These are phyloP conservation scores for Poeciliopsis infans DNA, from an alignment of 2,797 vertebrate species.

Conservation along the genomic window DNA sequence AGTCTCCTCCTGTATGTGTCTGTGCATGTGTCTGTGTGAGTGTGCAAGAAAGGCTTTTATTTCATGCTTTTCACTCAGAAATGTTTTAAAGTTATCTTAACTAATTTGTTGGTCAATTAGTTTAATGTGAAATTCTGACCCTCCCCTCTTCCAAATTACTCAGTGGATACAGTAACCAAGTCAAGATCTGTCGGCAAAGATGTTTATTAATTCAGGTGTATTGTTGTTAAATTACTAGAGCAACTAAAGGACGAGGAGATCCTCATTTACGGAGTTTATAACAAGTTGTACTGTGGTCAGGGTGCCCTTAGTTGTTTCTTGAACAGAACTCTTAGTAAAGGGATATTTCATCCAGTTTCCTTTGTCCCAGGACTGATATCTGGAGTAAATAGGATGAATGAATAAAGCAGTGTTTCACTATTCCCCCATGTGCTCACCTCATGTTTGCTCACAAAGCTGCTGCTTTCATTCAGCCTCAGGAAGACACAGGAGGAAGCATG, in stretches of 20 bases:
- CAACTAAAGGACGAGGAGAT: not conserved
- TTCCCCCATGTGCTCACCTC: conserved; percentile 71
- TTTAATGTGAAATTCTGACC: not conserved
- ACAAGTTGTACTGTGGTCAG: not conserved
- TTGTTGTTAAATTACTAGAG: not conserved
- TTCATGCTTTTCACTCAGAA: conserved; percentile 23
- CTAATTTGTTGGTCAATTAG: not conserved
- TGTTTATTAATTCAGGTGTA: not conserved
- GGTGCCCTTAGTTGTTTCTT: not conserved
- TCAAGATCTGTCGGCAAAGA: not conserved
- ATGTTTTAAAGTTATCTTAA: not conserved
- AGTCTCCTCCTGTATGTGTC: conserved; percentile 80
- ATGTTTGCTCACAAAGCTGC: conserved; percentile 45
- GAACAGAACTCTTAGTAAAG: not conserved
- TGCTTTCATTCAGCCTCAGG: conserved; percentile 34
- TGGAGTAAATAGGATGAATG: conserved; percentile 28
- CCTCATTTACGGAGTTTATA: not conserved
- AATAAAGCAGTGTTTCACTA: conserved; percentile 36
- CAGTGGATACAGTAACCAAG: not conserved
- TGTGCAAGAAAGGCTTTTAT: conserved; percentile 32
- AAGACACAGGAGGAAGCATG: conserved; percentile 11
- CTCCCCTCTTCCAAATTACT: not conserved
- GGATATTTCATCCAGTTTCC: not conserved
- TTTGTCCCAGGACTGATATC: not conserved
- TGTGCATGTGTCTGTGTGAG: conserved; percentile 38